Evolutionary conservation across 2,113 vertebrate species (phyloP).

Genomic region (Todiramphus saurophagus): DNA sequence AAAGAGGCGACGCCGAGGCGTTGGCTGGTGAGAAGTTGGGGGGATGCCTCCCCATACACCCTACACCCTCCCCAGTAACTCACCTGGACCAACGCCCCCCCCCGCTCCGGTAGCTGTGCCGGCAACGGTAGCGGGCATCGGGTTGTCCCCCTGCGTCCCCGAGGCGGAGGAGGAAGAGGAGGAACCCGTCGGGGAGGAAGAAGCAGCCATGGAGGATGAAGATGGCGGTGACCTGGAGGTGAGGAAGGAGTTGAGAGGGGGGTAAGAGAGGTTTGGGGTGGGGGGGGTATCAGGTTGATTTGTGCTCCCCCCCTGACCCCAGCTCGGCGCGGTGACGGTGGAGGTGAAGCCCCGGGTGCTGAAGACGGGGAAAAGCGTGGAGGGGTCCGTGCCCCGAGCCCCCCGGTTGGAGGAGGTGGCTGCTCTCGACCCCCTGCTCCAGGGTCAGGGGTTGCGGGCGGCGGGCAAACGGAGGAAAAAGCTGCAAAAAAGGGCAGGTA

Average conservation of each 20-base stretch:
- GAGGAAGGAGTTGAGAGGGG: background rate
- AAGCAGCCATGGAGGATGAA: background rate
- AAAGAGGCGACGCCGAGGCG: background rate
- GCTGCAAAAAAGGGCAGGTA: background rate
- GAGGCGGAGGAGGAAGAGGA: background rate
- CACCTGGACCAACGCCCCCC: background rate
- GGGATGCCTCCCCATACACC: rapidly evolving
- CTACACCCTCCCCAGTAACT: background rate
- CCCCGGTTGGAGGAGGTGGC: background rate
- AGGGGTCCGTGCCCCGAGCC: background rate
- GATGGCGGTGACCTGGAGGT: background rate
- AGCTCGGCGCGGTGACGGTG: background rate
- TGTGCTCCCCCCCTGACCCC: too few species aligned
- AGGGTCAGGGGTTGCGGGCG: background rate
- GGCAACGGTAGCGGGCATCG: rapidly evolving
- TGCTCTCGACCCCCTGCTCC: background rate
- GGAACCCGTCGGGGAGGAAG: background rate
- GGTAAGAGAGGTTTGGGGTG: too few species aligned
- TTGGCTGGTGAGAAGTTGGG: background rate
- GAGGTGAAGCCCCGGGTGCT: background rate
- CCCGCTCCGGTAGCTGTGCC: background rate
- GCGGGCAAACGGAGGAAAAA: background rate
- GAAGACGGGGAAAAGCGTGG: rapidly evolving
- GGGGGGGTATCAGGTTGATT: rapidly evolving
- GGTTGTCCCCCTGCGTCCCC: background rate